A percentile compares a stretch with the other conserved stretches of the same genome.
Evolutionary conservation across 2,888 invertebrate genomes (phyloP).

Genomic region (Orchesella flavescens): DNA sequence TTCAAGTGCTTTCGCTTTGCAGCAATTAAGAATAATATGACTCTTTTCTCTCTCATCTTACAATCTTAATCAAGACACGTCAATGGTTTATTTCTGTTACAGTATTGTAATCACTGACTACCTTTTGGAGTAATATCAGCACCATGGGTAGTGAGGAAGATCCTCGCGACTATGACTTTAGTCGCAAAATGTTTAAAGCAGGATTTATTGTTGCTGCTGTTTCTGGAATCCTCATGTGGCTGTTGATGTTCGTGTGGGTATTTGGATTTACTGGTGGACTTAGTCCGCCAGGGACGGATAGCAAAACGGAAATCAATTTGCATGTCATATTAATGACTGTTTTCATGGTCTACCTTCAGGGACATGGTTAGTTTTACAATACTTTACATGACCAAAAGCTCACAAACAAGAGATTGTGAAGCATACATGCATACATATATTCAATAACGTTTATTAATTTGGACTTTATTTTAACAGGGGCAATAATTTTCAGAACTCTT

Average conservation of each 20-base stretch:
- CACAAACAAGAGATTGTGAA: no score
- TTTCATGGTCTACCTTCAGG: slow-evolving; percentile 71
- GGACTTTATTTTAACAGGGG: no score
- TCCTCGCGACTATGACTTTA: slow-evolving; percentile 69
- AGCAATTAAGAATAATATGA: neutral
- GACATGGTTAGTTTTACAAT: slow-evolving; percentile 65
- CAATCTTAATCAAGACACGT: no score
- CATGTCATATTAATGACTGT: slow-evolving; percentile 70
- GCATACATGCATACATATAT: no score
- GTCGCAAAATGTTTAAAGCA: slow-evolving; percentile 64
- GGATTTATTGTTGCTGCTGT: slow-evolving; percentile 62
- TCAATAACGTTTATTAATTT: no score
- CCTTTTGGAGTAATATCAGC: neutral
- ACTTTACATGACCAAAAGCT: no score
- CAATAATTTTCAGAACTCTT: slow-evolving; percentile 68
- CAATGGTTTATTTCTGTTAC: no score
- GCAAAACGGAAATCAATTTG: slow-evolving; percentile 65
- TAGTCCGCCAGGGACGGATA: slow-evolving; percentile 63
- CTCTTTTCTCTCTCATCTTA: neutral
- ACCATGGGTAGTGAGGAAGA: slow-evolving; percentile 71
- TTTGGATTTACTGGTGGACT: slow-evolving; percentile 64
- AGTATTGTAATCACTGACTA: no score
- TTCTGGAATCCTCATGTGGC: slow-evolving; percentile 65
- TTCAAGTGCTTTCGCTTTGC: neutral
- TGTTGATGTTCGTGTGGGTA: slow-evolving; percentile 66